phyloP scores from a whole-genome alignment of 37 sponge, comb jelly and placozoan species.

The Cliona cf. orientalis region DNA sequence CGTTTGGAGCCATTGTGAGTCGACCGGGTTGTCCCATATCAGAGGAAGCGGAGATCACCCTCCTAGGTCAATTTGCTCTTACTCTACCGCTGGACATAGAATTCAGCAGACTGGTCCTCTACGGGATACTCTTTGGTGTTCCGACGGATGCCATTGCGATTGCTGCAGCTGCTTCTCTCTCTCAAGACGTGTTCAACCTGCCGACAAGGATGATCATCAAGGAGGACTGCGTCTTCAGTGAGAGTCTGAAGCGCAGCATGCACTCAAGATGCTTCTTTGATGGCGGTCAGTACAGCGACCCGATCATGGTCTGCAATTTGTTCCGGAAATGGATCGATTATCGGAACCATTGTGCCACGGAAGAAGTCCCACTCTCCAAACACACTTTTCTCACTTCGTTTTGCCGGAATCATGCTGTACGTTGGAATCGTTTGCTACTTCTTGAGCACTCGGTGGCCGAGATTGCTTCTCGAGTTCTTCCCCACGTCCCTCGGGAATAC shows the following conservation, averaged over 20 bases:
- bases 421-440: slow-evolving; percentile 42
- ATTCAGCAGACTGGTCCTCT: slow-evolving; percentile 52
- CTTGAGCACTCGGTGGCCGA: slow-evolving; percentile 45
- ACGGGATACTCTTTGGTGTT: slow-evolving; percentile 65
- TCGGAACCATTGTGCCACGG: neutral
- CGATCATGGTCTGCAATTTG: slow-evolving; percentile 48
- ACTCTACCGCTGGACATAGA: slow-evolving; percentile 63
- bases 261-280: slow-evolving; percentile 47
- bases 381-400: slow-evolving; percentile 6
- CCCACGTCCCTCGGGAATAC: slow-evolving; percentile 28
- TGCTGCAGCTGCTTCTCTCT: slow-evolving; percentile 65
- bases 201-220: slow-evolving; percentile 38
- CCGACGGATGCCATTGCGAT: slow-evolving; percentile 61
- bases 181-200: slow-evolving; percentile 58
- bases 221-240: slow-evolving; percentile 10
- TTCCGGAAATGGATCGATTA: slow-evolving; percentile 60
- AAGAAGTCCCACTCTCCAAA: neutral
- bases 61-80: slow-evolving; percentile 69
- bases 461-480: slow-evolving; percentile 33
- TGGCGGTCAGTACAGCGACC: slow-evolving; percentile 56
- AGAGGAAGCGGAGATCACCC: slow-evolving; percentile 62
- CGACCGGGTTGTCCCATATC: neutral
- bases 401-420: slow-evolving; percentile 22
- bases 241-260: slow-evolving; percentile 22
- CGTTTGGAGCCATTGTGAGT: slow-evolving; percentile 59